These are phyloP conservation scores for Cryptocheilus praepositus DNA, from an alignment of 2,888 invertebrate species.

Conservation along the genomic window DNA sequence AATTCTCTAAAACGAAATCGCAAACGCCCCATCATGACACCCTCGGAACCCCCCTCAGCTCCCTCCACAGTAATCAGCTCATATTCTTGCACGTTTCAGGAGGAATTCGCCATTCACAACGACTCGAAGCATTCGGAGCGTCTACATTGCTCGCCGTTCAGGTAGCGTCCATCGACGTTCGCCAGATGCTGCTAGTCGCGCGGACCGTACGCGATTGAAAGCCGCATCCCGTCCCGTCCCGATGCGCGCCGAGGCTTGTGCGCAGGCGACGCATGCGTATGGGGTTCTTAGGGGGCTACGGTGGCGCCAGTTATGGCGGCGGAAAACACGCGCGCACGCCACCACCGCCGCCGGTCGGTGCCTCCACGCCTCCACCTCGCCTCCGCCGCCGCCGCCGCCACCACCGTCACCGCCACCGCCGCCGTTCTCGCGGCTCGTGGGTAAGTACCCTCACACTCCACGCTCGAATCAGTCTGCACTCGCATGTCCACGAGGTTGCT, in stretches of 20 bases:
- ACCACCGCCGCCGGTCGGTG: constrained; percentile 62
- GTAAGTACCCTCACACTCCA: constrained; percentile 72
- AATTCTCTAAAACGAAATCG: too few relatives aligned
- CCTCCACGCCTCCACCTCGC: constrained; percentile 59
- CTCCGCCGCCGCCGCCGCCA: constrained; percentile 54
- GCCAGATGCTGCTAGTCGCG: constrained; percentile 37
- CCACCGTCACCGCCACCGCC: constrained; percentile 54
- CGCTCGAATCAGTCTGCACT: constrained; percentile 73
- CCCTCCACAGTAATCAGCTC: too few relatives aligned
- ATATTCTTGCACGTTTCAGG: too few relatives aligned
- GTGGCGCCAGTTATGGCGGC: constrained; percentile 62
- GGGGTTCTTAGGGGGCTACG: constrained; percentile 43
- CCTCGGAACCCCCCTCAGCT: too few relatives aligned
- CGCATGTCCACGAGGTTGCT: constrained; percentile 74
- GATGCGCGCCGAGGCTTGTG: constrained; percentile 24
- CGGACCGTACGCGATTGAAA: constrained; percentile 48
- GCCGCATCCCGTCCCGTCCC: background rate
- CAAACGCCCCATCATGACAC: too few relatives aligned
- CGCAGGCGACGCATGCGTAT: constrained; percentile 48
- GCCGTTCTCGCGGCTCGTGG: constrained; percentile 66
- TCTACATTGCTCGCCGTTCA: too few relatives aligned
- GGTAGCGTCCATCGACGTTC: too few relatives aligned
- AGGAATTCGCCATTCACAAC: too few relatives aligned
- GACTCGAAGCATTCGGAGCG: too few relatives aligned
- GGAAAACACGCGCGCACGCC: constrained; percentile 59